These are phyloP conservation scores for Drosophila paracracens DNA, from an alignment of 2,888 invertebrate species.

Conservation along the genomic window DNA sequence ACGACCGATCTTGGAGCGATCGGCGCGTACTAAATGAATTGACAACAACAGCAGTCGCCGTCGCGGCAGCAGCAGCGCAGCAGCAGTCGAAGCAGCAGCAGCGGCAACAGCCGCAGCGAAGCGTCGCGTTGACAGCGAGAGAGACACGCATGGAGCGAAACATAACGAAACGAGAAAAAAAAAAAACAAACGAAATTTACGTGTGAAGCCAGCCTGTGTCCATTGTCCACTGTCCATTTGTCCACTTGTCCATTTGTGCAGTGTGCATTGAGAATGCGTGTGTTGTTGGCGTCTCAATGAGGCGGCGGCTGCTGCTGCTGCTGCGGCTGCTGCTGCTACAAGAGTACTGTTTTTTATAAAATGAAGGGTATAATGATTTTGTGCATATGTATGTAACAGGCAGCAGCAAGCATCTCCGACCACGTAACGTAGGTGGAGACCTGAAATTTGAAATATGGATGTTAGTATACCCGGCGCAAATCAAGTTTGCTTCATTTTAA, in stretches of 20 bases:
- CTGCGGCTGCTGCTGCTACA: no score
- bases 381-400: not conserved
- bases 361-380: not conserved
- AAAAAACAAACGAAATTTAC: constrained; percentile 11
- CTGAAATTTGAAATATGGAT: not conserved
- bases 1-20: constrained; percentile 78
- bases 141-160: constrained; percentile 52
- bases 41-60: constrained; percentile 60
- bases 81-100: constrained; percentile 38
- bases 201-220: constrained; percentile 5
- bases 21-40: constrained; percentile 77
- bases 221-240: constrained; percentile 1
- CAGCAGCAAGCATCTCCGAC: not conserved
- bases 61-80: constrained; percentile 40
- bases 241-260: constrained; percentile 7
- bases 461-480: not conserved
- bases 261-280: constrained; percentile 22
- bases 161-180: constrained; percentile 17
- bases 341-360: not conserved
- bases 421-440: not conserved
- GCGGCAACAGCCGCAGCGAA: constrained; percentile 37
- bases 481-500: not conserved
- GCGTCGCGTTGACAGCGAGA: constrained; percentile 24
- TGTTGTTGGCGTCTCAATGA: constrained; percentile 11
- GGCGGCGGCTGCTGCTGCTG: constrained; percentile 7